A percentile compares a stretch with the other conserved stretches of the same genome.
phyloP scores from a whole-genome alignment of 2,113 vertebrate genomes.

The Podarcis raffonei region DNA sequence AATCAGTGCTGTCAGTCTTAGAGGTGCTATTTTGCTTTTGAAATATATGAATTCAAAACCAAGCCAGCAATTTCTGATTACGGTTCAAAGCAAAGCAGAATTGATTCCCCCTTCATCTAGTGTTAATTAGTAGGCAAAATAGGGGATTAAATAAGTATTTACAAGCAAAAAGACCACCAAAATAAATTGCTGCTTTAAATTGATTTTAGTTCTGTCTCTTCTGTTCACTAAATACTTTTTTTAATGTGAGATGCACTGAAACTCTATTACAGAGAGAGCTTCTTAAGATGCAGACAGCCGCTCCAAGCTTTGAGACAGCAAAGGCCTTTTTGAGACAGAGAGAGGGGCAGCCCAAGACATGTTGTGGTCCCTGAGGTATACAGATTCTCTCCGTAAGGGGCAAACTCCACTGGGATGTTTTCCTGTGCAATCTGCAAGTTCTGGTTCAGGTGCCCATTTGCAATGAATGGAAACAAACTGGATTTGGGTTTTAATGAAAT shows the following conservation, averaged over 20 bases:
- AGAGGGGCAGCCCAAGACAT: background rate
- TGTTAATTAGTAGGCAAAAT: constrained; percentile 28
- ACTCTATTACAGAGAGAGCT: background rate
- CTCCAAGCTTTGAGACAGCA: constrained; percentile 1
- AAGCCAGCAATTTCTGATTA: background rate
- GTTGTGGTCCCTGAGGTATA: background rate
- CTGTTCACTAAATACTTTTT: background rate
- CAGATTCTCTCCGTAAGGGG: background rate
- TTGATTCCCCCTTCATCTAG: background rate
- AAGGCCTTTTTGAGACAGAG: background rate
- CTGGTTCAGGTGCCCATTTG: too few species aligned
- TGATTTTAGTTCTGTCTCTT: background rate
- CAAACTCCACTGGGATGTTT: background rate
- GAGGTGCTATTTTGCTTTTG: background rate
- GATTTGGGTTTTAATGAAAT: too few species aligned
- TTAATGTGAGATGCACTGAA: background rate
- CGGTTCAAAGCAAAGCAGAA: constrained; percentile 1
- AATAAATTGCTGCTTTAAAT: constrained; percentile 19
- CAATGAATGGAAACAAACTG: too few species aligned
- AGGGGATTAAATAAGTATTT: constrained; percentile 15
- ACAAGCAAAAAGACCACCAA: background rate
- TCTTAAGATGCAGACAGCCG: background rate
- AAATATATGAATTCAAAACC: background rate
- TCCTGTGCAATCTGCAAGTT: background rate
- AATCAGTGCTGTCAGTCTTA: background rate